phyloP scores from a whole-genome alignment of 2,888 invertebrate species.

The Arge pagana region DNA sequence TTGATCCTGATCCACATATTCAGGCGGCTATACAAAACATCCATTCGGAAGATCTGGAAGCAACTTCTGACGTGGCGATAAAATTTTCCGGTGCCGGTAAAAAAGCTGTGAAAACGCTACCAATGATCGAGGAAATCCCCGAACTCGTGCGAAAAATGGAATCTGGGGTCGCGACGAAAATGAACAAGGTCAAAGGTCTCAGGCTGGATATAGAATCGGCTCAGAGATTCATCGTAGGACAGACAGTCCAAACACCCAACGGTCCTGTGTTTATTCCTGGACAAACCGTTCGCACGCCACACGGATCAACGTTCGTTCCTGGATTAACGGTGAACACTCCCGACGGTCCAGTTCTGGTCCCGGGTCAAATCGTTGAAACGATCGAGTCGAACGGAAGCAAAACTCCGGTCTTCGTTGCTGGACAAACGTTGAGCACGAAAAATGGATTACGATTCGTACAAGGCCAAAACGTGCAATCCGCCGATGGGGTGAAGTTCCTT shows the following conservation, averaged over 20 bases:
- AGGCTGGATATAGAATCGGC: slow-evolving; percentile 70
- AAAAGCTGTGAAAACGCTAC: slow-evolving; percentile 64
- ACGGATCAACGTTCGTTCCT: slow-evolving; percentile 72
- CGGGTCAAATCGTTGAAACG: slow-evolving; percentile 70
- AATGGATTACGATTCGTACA: slow-evolving; percentile 66
- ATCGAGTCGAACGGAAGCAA: slow-evolving; percentile 60
- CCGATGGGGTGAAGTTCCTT: slow-evolving; percentile 64
- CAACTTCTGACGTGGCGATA: slow-evolving; percentile 66
- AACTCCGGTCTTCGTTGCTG: slow-evolving; percentile 69
- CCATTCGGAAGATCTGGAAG: slow-evolving; percentile 63
- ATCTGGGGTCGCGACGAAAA: slow-evolving; percentile 63
- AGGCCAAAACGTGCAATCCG: slow-evolving; percentile 67
- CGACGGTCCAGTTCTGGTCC: slow-evolving; percentile 70
- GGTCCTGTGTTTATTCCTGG: slow-evolving; percentile 77
- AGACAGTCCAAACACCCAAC: slow-evolving; percentile 71
- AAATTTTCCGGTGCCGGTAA: slow-evolving; percentile 62
- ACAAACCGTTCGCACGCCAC: slow-evolving; percentile 72
- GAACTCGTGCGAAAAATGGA: slow-evolving; percentile 61
- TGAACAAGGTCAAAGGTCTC: slow-evolving; percentile 69
- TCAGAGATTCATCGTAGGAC: slow-evolving; percentile 72
- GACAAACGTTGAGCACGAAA: slow-evolving; percentile 68
- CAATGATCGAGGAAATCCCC: slow-evolving; percentile 68
- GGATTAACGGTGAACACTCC: slow-evolving; percentile 74
- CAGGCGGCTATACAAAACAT: slow-evolving; percentile 62
- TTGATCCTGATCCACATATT: slow-evolving; percentile 59